These are phyloP conservation scores for Patiria pectinifera DNA, from an alignment of 53 echinoderm and acorn worm genomes.

Conservation along the genomic window DNA sequence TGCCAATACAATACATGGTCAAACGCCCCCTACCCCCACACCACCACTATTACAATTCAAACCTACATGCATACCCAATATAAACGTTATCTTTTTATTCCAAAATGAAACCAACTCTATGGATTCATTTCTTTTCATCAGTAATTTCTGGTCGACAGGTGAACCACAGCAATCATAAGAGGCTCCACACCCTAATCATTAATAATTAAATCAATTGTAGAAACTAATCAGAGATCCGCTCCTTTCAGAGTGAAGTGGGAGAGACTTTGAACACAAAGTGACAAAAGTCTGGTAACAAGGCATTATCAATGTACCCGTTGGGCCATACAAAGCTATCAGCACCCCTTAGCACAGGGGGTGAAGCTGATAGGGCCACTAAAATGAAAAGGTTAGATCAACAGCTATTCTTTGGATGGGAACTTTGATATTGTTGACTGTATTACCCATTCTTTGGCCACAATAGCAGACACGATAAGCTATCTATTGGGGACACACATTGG, in stretches of 20 bases:
- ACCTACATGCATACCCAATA: not conserved
- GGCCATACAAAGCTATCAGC: conserved; percentile 34
- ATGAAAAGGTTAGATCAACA: conserved; percentile 53
- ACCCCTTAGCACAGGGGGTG: conserved; percentile 29
- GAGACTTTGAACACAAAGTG: conserved; percentile 38
- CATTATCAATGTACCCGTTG: conserved; percentile 24
- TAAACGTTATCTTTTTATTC: not conserved
- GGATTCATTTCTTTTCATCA: not conserved
- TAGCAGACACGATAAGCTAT: conserved; percentile 44
- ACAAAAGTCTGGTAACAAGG: conserved; percentile 37
- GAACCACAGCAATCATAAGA: conserved; percentile 26
- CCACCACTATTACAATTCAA: not conserved
- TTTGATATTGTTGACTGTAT: conserved; percentile 60
- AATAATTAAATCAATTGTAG: conserved; percentile 53
- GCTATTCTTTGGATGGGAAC: conserved; percentile 24
- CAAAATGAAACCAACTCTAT: not conserved
- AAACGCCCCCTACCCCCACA: not conserved
- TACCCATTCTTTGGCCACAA: conserved; percentile 45
- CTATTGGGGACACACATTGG: conserved; percentile 47
- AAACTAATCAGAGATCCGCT: conserved; percentile 43
- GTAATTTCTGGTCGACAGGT: not conserved
- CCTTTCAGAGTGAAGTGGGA: conserved; percentile 50
- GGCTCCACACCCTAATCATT: conserved; percentile 28
- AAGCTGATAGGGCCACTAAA: conserved; percentile 40
- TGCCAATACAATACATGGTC: no score